Conservation (phyloP, 2,797 vertebrate species). For the Crypturellus tataupa region DNA sequence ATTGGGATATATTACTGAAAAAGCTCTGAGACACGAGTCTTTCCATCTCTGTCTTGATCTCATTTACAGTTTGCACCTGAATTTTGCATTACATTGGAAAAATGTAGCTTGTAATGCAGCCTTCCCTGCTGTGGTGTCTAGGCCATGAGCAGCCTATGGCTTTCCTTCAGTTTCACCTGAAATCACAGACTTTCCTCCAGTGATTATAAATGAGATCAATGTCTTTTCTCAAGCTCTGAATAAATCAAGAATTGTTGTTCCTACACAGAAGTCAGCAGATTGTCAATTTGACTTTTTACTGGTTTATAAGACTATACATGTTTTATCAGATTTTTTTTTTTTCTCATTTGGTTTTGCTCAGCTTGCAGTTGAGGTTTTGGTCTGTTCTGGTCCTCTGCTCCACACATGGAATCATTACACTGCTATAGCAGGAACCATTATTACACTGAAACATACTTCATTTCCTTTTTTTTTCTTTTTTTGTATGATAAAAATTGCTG, state of each 20-base stretch:
- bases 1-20: neutral
- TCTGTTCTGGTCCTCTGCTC: neutral
- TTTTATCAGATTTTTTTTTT: neutral
- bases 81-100: neutral
- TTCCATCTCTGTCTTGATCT: neutral
- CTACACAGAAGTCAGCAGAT: neutral
- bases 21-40: neutral
- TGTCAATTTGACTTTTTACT: neutral
- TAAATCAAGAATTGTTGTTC: neutral
- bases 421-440: neutral
- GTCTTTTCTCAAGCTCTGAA: neutral
- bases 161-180: neutral
- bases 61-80: neutral
- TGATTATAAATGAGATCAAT: neutral
- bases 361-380: neutral
- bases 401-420: neutral
- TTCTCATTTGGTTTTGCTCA: neutral
- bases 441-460: neutral
- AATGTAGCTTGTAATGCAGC: neutral
- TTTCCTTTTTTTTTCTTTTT: neutral
- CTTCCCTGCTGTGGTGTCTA: neutral
- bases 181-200: neutral
- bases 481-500: neutral
- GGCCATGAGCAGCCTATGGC: neutral
- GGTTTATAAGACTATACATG: neutral